Base-by-base conservation (phyloP, 2,113 vertebrate genomes). In the Oryzias celebensis region DNA sequence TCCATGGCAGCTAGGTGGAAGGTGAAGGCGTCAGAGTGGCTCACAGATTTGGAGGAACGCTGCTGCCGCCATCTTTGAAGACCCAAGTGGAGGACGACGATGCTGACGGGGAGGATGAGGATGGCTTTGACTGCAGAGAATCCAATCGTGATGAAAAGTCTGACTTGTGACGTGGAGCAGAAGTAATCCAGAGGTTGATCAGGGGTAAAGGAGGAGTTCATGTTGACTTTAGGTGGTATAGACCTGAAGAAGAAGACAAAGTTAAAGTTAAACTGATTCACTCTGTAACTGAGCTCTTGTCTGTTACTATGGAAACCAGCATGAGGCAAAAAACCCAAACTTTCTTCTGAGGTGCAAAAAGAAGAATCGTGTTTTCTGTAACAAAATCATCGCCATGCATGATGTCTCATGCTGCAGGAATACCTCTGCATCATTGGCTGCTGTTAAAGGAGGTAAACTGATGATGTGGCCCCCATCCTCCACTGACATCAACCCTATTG, bases 11-110 rank as follows among this genome's bases (percentile, higher is more conserved):
- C 62, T 24, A 57, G 7, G 60, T 74, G 50, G 62, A 46, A 71
- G 42, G 59, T 50, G 26, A 81, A 50, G 18, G 71, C 3, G 44
- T 81, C 79, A 0, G 62, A 52, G 68, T 75, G 67, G 23, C 52
- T 69, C 2, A 6, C 4, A 2, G 60, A 14, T 4, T n/a, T 4
- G 17, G 5, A 52, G 31, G 65, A 61, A 16, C 4, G 7, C 52
- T 44, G 61, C 22, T 22, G 68, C 14, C 22, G 7, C 61, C 53
- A 68, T 58, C 14, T 43, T 0, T 42, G 61, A 4, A 8, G 2
- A 1, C 36, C 73, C 52, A 65, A 7, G 16, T 36, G 23, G 52
- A 73, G n/a, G 44, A 80, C 3, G n/a, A 45, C 1, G 52, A 5
- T 1, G 57, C 2, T 68, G 16, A 73, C 36, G 16, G 68, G 78